Conservation (phyloP, 2,113 vertebrate genomes). For the Erythrocercus mccallii region DNA sequence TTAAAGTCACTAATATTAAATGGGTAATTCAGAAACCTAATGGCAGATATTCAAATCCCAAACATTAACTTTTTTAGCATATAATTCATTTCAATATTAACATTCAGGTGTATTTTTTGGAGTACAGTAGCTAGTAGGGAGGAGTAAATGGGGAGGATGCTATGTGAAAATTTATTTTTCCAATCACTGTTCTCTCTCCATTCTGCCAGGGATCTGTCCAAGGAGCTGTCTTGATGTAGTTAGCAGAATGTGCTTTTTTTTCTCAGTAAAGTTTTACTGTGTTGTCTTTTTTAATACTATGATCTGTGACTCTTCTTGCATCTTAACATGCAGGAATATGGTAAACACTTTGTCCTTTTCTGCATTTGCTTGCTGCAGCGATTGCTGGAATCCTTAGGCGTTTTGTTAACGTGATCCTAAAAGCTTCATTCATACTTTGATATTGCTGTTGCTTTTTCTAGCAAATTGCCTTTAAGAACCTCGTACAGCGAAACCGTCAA, state of each 20-base stretch:
- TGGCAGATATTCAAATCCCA: background rate
- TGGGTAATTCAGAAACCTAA: background rate
- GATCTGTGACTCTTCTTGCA: background rate
- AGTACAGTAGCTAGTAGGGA: background rate
- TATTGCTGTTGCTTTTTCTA: conserved; percentile 50
- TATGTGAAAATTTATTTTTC: background rate
- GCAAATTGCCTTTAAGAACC: conserved; percentile 99
- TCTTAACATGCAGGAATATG: background rate
- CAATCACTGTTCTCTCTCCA: rapidly evolving
- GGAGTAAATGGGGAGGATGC: background rate
- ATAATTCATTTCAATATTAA: background rate
- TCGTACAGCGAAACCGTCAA: conserved; percentile 94
- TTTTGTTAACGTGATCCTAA: background rate
- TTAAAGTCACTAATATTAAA: background rate
- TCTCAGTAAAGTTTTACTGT: background rate
- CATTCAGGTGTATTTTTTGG: background rate
- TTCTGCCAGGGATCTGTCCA: background rate
- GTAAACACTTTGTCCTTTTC: background rate
- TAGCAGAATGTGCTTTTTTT: background rate
- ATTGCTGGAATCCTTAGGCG: background rate
- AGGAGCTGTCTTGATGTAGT: background rate
- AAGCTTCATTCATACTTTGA: background rate
- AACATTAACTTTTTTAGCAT: background rate
- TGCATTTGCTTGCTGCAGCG: background rate
- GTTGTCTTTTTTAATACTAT: background rate